A percentile compares a stretch with the other conserved stretches of the same genome.
Conservation (phyloP, 1,140 invertebrate genomes). For the Cardiocondyla obscurior region DNA sequence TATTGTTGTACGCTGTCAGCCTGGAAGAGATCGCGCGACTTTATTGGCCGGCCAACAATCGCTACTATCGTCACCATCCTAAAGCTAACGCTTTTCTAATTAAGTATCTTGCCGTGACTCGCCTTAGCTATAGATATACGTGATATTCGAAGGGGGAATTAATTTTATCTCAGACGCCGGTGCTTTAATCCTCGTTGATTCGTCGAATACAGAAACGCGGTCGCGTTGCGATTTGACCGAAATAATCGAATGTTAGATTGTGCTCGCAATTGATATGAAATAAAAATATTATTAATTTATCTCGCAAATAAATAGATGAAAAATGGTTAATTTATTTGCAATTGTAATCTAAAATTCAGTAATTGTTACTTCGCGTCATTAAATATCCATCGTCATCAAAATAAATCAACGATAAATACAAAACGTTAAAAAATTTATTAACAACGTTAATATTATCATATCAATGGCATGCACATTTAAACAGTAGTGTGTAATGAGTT, state of each 20-base stretch:
- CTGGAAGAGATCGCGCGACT: constrained; percentile 71
- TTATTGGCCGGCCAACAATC: constrained; percentile 70
- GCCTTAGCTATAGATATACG: not conserved
- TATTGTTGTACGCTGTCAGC: constrained; percentile 66
- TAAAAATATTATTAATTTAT: not conserved
- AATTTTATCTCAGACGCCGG: not conserved
- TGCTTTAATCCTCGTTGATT: not conserved
- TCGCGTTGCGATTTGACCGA: not conserved
- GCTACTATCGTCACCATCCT: not conserved
- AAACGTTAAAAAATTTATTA: constrained; percentile 39
- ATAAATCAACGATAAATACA: not conserved
- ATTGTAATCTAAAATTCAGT: constrained; percentile 11
- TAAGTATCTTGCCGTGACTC: constrained; percentile 42
- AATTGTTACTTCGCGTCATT: not conserved
- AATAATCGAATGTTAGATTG: not conserved
- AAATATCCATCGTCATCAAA: not conserved
- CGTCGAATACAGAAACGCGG: not conserved
- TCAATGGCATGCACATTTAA: constrained; percentile 37
- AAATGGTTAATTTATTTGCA: not conserved
- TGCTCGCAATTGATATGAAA: not conserved
- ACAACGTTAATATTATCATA: constrained; percentile 29
- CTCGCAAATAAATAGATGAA: not conserved
- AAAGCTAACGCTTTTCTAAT: constrained; percentile 58
- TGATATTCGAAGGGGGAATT: not conserved
- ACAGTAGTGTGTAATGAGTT: constrained; percentile 27